Evolutionary conservation across 2,888 invertebrate genomes (phyloP).

Genomic region (Perithous albicinctus): DNA sequence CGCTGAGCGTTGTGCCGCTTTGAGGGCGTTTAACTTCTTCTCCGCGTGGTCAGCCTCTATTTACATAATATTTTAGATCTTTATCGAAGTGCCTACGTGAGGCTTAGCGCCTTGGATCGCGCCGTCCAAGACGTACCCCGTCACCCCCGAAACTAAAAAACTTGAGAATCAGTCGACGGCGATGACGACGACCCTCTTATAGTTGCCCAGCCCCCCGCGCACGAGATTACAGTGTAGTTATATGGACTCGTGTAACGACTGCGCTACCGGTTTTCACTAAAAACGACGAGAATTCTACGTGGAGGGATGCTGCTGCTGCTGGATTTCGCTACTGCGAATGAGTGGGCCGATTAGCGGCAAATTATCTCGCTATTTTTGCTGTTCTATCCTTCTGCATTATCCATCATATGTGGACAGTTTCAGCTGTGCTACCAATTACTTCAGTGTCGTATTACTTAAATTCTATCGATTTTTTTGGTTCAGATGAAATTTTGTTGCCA

Average conservation of each 20-base stretch:
- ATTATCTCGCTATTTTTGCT: constrained; percentile 60
- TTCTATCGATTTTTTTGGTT: constrained; percentile 7
- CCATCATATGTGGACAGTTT: constrained; percentile 47
- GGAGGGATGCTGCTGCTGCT: neutral
- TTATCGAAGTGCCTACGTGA: constrained; percentile 71
- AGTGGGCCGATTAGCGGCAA: constrained; percentile 17
- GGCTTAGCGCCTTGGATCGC: constrained; percentile 69
- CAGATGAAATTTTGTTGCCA: constrained; percentile 9
- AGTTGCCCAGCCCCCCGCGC: neutral
- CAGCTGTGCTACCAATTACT: constrained; percentile 43
- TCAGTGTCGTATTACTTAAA: constrained; percentile 41
- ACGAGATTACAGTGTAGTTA: constrained; percentile 61
- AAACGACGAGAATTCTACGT: constrained; percentile 46
- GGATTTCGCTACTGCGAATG: constrained; percentile 28
- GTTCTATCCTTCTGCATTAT: constrained; percentile 55
- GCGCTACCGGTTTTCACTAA: constrained; percentile 66
- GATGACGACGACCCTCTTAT: neutral
- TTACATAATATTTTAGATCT: constrained; percentile 82
- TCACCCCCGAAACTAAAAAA: constrained; percentile 33
- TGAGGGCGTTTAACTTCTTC: constrained; percentile 53
- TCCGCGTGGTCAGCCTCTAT: constrained; percentile 72
- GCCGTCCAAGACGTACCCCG: constrained; percentile 35
- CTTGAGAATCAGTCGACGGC: constrained; percentile 36
- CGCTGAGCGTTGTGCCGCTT: constrained; percentile 42
- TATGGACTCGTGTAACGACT: constrained; percentile 61